Conservation (phyloP, 2,888 invertebrate genomes). For the Cerastis rubricosa region DNA sequence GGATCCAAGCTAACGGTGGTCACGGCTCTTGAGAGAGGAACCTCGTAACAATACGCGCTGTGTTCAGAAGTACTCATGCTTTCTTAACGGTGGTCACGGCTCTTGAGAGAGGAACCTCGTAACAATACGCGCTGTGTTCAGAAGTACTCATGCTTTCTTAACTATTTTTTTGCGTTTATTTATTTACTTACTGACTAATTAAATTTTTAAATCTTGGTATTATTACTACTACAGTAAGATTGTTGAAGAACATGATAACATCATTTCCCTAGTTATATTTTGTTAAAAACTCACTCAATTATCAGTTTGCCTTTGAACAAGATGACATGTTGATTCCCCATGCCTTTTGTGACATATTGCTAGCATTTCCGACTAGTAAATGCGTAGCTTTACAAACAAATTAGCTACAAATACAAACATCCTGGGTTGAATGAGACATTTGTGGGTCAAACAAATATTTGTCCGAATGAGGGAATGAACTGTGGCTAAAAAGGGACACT, state of each 20-base stretch:
- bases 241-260: not conserved
- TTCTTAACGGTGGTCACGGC: no score
- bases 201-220: no score
- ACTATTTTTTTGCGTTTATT: no score
- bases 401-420: slow-evolving; percentile 27
- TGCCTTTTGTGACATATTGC: not conserved
- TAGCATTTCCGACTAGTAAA: not conserved
- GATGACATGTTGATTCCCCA: not conserved
- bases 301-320: not conserved
- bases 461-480: slow-evolving; percentile 17
- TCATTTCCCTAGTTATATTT: not conserved
- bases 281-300: slow-evolving; percentile 2
- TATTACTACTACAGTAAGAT: not conserved
- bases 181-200: no score
- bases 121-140: no score
- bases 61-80: no score
- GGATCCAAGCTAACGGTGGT: no score
- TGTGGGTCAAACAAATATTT: slow-evolving; percentile 44
- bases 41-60: no score
- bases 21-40: no score
- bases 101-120: no score
- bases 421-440: slow-evolving; percentile 5
- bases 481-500: not conserved
- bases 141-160: no score
- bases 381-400: slow-evolving; percentile 21